phyloP scores from a whole-genome alignment of 2,797 vertebrate genomes.

The Onychomys leucogaster region DNA sequence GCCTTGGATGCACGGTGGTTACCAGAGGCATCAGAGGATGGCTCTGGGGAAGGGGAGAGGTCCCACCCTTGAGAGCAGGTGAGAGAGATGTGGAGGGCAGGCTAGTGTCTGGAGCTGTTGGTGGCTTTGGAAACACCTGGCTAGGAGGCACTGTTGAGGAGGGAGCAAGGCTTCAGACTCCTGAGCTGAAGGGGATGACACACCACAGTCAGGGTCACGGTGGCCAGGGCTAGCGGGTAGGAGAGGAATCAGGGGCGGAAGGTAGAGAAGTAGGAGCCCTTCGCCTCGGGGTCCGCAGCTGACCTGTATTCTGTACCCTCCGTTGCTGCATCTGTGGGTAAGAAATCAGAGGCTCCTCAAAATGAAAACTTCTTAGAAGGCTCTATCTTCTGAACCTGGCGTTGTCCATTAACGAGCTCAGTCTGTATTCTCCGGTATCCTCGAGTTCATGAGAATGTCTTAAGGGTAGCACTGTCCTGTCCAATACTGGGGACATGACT shows the following conservation, averaged over 20 bases:
- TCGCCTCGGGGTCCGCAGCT: background rate
- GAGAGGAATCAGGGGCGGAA: background rate
- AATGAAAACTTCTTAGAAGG: background rate
- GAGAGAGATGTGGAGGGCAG: background rate
- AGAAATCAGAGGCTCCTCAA: constrained; percentile 1
- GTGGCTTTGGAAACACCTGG: background rate
- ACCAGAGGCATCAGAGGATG: background rate
- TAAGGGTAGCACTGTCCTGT: background rate
- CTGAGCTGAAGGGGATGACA: background rate
- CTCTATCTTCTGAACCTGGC: background rate
- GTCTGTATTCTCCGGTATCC: background rate
- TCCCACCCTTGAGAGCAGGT: background rate
- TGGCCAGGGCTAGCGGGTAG: too few species aligned
- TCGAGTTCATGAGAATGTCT: background rate
- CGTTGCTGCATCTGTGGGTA: background rate
- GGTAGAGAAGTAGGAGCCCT: background rate
- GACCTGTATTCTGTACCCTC: background rate
- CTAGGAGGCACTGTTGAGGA: background rate
- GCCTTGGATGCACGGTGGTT: background rate
- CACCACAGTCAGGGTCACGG: too few species aligned
- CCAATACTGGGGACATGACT: background rate
- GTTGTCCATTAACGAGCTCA: background rate
- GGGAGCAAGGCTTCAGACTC: background rate
- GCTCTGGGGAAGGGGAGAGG: background rate
- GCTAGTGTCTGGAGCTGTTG: background rate